Base-by-base conservation (phyloP, 2,797 vertebrate species). In the Adrianichthys oophorus region DNA sequence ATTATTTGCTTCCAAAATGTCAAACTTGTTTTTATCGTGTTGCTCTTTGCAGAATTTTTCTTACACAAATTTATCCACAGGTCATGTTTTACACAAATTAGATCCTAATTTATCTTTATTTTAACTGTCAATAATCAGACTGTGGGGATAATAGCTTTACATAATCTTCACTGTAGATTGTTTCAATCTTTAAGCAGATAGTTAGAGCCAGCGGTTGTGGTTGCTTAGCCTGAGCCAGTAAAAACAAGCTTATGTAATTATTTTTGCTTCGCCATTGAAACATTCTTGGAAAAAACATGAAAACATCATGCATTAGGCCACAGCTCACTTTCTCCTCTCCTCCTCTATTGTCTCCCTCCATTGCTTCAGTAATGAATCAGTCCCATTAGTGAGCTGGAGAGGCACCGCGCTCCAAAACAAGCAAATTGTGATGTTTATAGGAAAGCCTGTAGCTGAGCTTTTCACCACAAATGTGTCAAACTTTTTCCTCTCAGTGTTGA, bases 401-500 rank as follows among this genome's bases (percentile, higher is more conserved):
- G 62, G 58, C 70, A 65, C 69, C 72, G 64, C 66, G 52, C 63
- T 73, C 68, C 56, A 68, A 63, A 80, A 73, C 72, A 84, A 76
- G 60, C 61, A 62, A 70, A 64, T 63, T 23, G 62, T 62, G 52
- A 48, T 15, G 47, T 78, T 79, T 49, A 65, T 56, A 58, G 48
- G 55, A 4, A 37, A 68, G 50, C 57, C 61, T 59, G 57, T 8
- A 47, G 67, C 43, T 52, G 59, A 58, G 47, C 59, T 70, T 68
- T 48, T 48, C 19, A 45, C 72, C 72, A 60, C 52, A 72, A 66
- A 68, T 43, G 48, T 62, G 53, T 67, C 70, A 76, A 69, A 24
- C 48, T 44, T n/a, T 24, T 59, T 26, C 60, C 42, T 52, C 21
- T 21, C 50, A 54, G 7, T 51, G 18, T 23, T 52, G 41, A 65